These are phyloP conservation scores for Zaprionus ornatus DNA, from an alignment of 1,140 invertebrate species.

Conservation along the genomic window DNA sequence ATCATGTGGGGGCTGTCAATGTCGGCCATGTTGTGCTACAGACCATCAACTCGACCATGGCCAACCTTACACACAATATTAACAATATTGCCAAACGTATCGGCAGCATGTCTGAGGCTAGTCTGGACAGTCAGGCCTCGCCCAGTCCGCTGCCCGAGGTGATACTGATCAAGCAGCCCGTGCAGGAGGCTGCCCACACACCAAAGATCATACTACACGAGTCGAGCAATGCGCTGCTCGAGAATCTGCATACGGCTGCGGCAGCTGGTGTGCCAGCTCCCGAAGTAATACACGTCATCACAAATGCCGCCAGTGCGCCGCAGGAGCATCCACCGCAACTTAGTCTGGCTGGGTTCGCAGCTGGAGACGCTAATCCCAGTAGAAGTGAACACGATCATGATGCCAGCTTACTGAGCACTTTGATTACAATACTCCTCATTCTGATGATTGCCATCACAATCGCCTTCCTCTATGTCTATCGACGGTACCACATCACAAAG, in stretches of 20 bases:
- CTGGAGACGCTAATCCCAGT: conserved; percentile 41
- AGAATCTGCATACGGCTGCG: conserved; percentile 65
- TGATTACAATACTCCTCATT: conserved; percentile 66
- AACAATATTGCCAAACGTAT: conserved; percentile 84
- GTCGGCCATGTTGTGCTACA: conserved; percentile 76
- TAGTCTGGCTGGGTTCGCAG: conserved; percentile 65
- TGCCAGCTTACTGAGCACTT: conserved; percentile 60
- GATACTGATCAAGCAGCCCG: conserved; percentile 74
- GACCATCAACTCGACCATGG: conserved; percentile 76
- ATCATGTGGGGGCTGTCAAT: conserved; percentile 47
- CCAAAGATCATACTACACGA: conserved; percentile 81
- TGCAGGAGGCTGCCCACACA: conserved; percentile 52
- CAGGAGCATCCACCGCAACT: conserved; percentile 54
- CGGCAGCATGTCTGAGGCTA: conserved; percentile 68
- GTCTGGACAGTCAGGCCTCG: conserved; percentile 23
- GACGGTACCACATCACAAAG: conserved; percentile 71
- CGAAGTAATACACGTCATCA: conserved; percentile 80
- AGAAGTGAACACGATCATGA: conserved; percentile 57
- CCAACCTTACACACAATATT: conserved; percentile 84
- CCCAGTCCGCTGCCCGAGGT: conserved; percentile 68
- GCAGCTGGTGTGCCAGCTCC: conserved; percentile 57
- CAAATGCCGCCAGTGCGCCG: conserved; percentile 44
- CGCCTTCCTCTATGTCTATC: conserved; percentile 71
- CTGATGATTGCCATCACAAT: conserved; percentile 63
- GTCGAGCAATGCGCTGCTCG: conserved; percentile 62